phyloP scores from a whole-genome alignment of 2,113 vertebrate species.

The Lanius ludovicianus region DNA sequence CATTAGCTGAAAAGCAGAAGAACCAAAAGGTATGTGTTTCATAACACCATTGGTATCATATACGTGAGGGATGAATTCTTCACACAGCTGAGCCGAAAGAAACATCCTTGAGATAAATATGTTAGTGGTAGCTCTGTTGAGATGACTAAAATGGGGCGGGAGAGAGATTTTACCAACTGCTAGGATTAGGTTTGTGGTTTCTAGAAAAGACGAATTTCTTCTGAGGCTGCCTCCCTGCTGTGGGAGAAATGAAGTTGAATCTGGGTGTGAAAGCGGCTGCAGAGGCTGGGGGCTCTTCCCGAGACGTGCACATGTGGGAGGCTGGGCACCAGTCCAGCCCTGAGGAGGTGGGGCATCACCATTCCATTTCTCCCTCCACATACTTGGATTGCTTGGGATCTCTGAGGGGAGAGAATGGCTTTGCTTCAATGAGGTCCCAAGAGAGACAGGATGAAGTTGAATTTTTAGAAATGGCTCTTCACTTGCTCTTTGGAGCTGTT shows the following conservation, averaged over 20 bases:
- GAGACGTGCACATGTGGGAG: accelerated
- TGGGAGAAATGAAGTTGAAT: neutral
- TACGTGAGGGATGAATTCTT: neutral
- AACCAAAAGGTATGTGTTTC: neutral
- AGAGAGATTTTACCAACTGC: neutral
- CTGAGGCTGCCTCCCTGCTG: neutral
- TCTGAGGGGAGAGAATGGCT: neutral
- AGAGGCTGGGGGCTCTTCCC: neutral
- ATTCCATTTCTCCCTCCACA: neutral
- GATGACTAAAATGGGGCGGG: neutral
- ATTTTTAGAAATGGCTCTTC: neutral
- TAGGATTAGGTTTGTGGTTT: neutral
- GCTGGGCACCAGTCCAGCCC: neutral
- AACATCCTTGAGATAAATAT: neutral
- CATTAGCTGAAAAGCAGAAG: neutral
- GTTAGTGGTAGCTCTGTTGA: neutral
- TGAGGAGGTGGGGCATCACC: too few species aligned
- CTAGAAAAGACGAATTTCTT: neutral
- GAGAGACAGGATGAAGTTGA: neutral
- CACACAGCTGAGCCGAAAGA: neutral
- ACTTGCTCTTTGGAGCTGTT: neutral
- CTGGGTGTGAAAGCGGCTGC: neutral
- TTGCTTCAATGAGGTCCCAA: neutral
- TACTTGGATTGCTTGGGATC: neutral
- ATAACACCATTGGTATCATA: neutral